Evolutionary conservation across 1,140 invertebrate genomes (phyloP).

Genomic region (Hermetia illucens): DNA sequence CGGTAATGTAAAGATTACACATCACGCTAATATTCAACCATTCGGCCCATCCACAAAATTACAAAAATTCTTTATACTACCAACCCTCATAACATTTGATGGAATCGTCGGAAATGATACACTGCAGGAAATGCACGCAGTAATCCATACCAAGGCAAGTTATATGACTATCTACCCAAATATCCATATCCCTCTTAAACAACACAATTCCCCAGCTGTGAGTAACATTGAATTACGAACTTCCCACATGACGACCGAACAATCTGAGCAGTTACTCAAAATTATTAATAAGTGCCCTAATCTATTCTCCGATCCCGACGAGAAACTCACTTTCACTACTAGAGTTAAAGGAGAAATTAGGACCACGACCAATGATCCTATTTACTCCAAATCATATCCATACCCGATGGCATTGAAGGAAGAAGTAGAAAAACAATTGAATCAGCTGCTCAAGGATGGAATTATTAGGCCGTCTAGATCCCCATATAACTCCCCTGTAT

Average conservation of each 20-base stretch:
- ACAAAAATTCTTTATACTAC: conserved; percentile 5
- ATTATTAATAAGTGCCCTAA: conserved; percentile 1
- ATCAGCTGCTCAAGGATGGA: conserved; percentile 14
- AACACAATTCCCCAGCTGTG: conserved; percentile 1
- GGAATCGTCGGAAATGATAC: conserved; percentile 6
- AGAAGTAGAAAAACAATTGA: conserved; percentile 16
- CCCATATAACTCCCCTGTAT: conserved; percentile 9
- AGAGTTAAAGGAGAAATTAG: conserved; percentile 6
- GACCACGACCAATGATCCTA: conserved; percentile 4
- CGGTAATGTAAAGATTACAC: conserved; percentile 2
- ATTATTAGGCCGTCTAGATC: conserved; percentile 15
- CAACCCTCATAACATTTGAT: conserved; percentile 3
- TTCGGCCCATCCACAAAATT: not conserved
- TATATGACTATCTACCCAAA: not conserved
- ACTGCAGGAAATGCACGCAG: conserved; percentile 3
- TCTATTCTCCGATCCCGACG: conserved; percentile 4
- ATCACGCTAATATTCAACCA: conserved; percentile 2
- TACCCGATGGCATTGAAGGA: conserved; percentile 11
- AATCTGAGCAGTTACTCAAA: not conserved
- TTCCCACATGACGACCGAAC: not conserved
- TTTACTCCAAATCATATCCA: conserved; percentile 12
- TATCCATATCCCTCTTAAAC: not conserved
- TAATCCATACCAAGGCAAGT: conserved; percentile 4
- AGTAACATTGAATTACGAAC: conserved; percentile 2
- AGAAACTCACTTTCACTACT: conserved; percentile 3